Conservation (phyloP, 2,888 invertebrate species). For the Hydrotaea diabolus region DNA sequence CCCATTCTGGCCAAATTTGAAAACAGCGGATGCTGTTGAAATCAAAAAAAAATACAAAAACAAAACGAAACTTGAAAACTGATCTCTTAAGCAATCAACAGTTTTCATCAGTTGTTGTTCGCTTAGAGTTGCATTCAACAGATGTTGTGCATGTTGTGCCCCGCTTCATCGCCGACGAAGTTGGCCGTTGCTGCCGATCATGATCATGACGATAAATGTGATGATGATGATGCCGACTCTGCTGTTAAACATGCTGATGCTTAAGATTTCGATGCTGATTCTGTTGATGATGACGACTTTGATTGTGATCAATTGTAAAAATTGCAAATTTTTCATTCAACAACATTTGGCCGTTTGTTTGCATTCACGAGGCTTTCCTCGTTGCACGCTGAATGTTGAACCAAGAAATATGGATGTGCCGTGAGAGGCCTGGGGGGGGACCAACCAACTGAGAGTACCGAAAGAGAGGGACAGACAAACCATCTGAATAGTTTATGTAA, state of each 20-base stretch:
- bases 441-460: too few relatives aligned
- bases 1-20: slow-evolving; percentile 25
- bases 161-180: background rate
- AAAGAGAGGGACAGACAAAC: background rate
- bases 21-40: slow-evolving; percentile 61
- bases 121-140: background rate
- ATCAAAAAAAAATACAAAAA: background rate
- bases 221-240: too few relatives aligned
- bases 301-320: slow-evolving; percentile 66
- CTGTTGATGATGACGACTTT: slow-evolving; percentile 42
- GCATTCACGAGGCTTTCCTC: slow-evolving; percentile 36
- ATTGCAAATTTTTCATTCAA: slow-evolving; percentile 66
- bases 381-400: slow-evolving; percentile 23
- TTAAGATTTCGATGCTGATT: background rate
- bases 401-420: too few relatives aligned
- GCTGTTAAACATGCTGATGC: background rate
- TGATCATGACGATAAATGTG: slow-evolving; percentile 5
- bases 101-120: slow-evolving; percentile 38
- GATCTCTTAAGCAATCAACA: slow-evolving; percentile 59
- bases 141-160: slow-evolving; percentile 36
- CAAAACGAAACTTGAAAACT: slow-evolving; percentile 33
- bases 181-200: background rate
- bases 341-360: slow-evolving; percentile 39
- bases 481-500: slow-evolving; percentile 60
- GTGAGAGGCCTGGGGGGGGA: too few relatives aligned